Evolutionary conservation across 2,797 vertebrate genomes (phyloP).

Genomic region (Platalea minor): DNA sequence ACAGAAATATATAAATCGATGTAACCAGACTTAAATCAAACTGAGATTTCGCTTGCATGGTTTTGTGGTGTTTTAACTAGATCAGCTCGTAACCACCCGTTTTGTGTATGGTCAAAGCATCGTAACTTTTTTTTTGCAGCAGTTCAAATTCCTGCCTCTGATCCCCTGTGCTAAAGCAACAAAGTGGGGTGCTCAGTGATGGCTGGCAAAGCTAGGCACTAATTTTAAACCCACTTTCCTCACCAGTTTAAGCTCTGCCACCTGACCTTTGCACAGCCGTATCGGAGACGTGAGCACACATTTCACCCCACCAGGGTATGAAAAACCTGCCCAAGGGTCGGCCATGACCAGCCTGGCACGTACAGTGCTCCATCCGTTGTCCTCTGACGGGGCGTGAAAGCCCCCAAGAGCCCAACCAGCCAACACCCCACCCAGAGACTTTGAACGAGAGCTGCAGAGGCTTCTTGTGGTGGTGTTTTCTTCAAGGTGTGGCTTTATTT

Average conservation of each 20-base stretch:
- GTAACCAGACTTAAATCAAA: not conserved
- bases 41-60: not conserved
- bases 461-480: not conserved
- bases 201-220: not conserved
- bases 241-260: not conserved
- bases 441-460: not conserved
- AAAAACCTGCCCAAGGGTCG: not conserved
- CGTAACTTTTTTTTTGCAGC: not conserved
- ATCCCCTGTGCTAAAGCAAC: not conserved
- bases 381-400: not conserved
- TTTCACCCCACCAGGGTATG: not conserved
- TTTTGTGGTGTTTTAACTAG: not conserved
- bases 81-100: not conserved
- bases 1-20: not conserved
- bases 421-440: not conserved
- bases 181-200: not conserved
- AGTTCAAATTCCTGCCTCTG: not conserved
- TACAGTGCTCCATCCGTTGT: not conserved
- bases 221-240: not conserved
- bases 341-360: rapidly evolving
- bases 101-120: not conserved
- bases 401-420: not conserved
- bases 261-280: not conserved
- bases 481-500: not conserved
- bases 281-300: not conserved